Evolutionary conservation across 2,888 invertebrate genomes (phyloP), one percentile per base, ranked within the genome.

Genomic region (Eucera pruinosa): DNA sequence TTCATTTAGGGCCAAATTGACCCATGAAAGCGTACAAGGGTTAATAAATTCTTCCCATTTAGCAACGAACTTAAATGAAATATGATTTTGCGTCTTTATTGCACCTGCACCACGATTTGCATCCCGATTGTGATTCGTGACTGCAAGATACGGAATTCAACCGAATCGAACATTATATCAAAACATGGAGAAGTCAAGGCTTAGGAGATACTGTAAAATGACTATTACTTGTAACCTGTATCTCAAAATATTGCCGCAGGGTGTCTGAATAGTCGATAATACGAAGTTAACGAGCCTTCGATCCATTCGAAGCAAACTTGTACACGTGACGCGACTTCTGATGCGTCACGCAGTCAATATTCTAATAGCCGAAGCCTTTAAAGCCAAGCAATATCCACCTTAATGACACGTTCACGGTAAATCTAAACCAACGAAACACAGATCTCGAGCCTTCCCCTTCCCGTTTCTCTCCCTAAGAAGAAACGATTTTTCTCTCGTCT

Each of bases 261-360:
- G 5, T 7, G 6, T 9, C 3, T 20, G 13, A 13, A 47, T 11
- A 2, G 23, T 9, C 3, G 23, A 47, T 52, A 39, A 62, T 2
- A 15, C 50, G 4, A 11, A 27, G 39, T 50, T 52, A 64, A 64
- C 62, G 27, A 64, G 15, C 18, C 36, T 13, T 15, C 15, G 50
- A 23, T 23, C n/a, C 2, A n/a, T 13, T 62, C 23, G 25, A 13
- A 41, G 13, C 6, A n/a, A 18, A 36, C 36, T 25, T 48, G 15
- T n/a, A 36, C 36, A 7, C 61, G 61, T 62, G 48, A 62, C 61
- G 36, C 23, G 48, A 62, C 48, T 62, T 25, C 13, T 1, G 48
- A 62, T n/a, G 36, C 36, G 13, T 62, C 33, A 25, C 13, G 33
- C 43, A 27, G 13, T 2, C 36, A n/a, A 48, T 62, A 48, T 48